phyloP scores from a whole-genome alignment of 1,140 invertebrate species.

The Plutomurus gul region DNA sequence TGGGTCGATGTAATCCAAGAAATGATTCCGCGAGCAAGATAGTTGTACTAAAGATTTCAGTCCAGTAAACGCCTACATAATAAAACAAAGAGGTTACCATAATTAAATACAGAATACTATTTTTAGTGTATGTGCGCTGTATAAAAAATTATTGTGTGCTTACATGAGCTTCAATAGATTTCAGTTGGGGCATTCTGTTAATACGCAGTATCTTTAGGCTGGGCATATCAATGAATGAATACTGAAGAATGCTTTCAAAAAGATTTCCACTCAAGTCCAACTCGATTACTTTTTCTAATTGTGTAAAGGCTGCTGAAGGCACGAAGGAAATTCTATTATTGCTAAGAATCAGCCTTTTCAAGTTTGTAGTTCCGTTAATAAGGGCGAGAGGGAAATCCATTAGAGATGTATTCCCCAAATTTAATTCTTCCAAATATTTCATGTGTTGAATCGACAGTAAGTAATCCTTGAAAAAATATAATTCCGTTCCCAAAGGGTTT shows the following conservation, averaged over 20 bases:
- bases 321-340: constrained; percentile 46
- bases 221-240: constrained; percentile 32
- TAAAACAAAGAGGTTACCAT: neutral
- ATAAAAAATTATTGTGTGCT: neutral
- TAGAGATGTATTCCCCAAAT: constrained; percentile 45
- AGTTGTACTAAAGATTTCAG: constrained; percentile 20
- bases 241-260: constrained; percentile 7
- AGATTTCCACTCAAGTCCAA: constrained; percentile 50
- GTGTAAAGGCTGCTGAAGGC: neutral
- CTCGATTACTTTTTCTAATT: constrained; percentile 25
- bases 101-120: neutral
- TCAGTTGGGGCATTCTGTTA: constrained; percentile 8
- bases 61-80: constrained; percentile 36
- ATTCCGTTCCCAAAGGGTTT: constrained; percentile 39
- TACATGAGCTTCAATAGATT: constrained; percentile 45
- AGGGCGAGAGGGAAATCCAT: constrained; percentile 42
- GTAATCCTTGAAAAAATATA: constrained; percentile 32
- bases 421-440: constrained; percentile 36
- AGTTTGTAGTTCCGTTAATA: constrained; percentile 40
- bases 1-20: constrained; percentile 29
- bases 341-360: constrained; percentile 43
- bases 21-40: constrained; percentile 32
- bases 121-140: neutral
- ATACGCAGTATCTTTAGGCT: constrained; percentile 30
- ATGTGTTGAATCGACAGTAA: constrained; percentile 36